Evolutionary conservation across 2,113 vertebrate genomes (phyloP).

Genomic region (Bungarus multicinctus): DNA sequence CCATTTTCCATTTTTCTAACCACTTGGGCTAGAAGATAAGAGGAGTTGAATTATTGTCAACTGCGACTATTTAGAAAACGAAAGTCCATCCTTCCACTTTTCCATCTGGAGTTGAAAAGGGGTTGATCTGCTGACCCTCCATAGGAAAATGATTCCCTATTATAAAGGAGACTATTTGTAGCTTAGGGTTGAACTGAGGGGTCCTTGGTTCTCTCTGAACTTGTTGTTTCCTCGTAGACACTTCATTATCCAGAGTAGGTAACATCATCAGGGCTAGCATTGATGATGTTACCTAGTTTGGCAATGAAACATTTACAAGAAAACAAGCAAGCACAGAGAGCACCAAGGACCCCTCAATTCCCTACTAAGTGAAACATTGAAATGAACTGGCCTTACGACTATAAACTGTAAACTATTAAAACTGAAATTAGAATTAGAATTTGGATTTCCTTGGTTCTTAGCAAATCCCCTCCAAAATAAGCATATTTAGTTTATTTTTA

Average conservation of each 20-base stretch:
- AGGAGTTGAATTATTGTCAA: background rate
- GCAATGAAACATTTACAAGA: too few species aligned
- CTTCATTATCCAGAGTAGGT: too few species aligned
- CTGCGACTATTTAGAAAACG: background rate
- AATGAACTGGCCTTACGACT: background rate
- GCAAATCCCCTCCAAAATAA: background rate
- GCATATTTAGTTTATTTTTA: background rate
- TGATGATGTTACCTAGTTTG: too few species aligned
- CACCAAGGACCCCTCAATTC: too few species aligned
- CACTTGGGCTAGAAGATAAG: background rate
- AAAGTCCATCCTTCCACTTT: background rate
- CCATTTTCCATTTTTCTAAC: background rate
- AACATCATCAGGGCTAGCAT: too few species aligned
- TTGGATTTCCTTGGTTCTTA: background rate
- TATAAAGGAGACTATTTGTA: too few species aligned
- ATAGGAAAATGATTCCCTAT: background rate
- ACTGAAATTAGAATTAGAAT: background rate
- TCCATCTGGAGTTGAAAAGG: background rate
- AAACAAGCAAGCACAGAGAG: too few species aligned
- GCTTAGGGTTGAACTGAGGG: too few species aligned
- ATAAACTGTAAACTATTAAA: accelerated
- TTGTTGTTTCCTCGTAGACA: too few species aligned
- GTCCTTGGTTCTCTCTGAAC: too few species aligned
- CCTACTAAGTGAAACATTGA: background rate
- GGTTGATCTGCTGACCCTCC: background rate